phyloP scores from a whole-genome alignment of 2,797 vertebrate genomes.

The Channallabes apus region DNA sequence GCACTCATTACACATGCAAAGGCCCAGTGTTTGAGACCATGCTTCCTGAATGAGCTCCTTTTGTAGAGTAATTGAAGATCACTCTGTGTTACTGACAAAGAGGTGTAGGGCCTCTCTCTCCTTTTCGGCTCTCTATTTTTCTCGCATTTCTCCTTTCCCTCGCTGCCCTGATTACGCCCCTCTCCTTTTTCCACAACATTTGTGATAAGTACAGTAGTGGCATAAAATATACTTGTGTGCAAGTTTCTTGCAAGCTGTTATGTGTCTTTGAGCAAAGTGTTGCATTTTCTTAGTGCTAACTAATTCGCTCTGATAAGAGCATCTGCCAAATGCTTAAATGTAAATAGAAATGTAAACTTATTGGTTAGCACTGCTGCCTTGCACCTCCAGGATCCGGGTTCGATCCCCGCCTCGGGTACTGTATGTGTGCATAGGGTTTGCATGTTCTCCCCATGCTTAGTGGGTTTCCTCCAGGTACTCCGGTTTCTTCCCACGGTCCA shows the following conservation, averaged over 20 bases:
- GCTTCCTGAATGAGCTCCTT: slow-evolving; percentile 85
- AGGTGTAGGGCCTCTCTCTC: slow-evolving; percentile 58
- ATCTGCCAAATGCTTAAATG: no score
- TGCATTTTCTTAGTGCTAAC: not conserved
- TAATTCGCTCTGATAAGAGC: no score
- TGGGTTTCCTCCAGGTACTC: no score
- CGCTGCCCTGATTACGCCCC: slow-evolving; percentile 49
- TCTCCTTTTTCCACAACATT: slow-evolving; percentile 28
- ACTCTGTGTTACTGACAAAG: slow-evolving; percentile 71
- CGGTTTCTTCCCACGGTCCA: no score
- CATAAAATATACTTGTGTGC: slow-evolving; percentile 37
- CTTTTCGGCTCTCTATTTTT: slow-evolving; percentile 40
- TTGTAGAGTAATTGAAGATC: slow-evolving; percentile 87
- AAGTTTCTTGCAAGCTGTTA: slow-evolving; percentile 18
- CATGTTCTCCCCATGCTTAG: no score
- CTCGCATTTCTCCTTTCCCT: slow-evolving; percentile 36
- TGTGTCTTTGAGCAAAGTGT: slow-evolving; percentile 14
- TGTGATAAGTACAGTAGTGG: slow-evolving; percentile 50
- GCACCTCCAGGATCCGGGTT: no score
- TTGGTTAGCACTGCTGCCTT: no score
- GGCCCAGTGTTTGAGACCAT: slow-evolving; percentile 72
- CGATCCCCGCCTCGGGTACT: no score
- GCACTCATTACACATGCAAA: slow-evolving; percentile 78
- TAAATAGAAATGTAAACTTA: no score
- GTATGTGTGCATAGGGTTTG: no score